A percentile compares a stretch with the other conserved stretches of the same genome.
These are phyloP conservation scores for Globodera rostochiensis DNA, from an alignment of 1,140 invertebrate species.

Conservation along the genomic window DNA sequence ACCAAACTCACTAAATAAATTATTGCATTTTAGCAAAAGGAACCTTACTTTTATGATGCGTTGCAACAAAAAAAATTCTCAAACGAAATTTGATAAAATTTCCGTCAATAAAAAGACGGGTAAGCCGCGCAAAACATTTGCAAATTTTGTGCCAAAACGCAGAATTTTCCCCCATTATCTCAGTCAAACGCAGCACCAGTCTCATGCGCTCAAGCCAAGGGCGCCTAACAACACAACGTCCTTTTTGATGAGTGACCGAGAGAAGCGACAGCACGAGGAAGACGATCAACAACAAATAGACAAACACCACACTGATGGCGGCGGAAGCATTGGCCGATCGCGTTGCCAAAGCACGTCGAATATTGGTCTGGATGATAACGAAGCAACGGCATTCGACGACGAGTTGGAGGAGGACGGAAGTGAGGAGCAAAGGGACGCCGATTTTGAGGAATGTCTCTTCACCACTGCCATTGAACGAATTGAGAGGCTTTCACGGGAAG, in stretches of 20 bases:
- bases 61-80: neutral
- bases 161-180: too few relatives aligned
- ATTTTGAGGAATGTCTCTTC: slow-evolving; percentile 30
- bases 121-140: neutral
- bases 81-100: slow-evolving; percentile 8
- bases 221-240: slow-evolving; percentile 7
- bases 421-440: slow-evolving; percentile 22
- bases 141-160: too few relatives aligned
- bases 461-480: slow-evolving; percentile 20
- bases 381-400: neutral
- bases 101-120: neutral
- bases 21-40: too few relatives aligned
- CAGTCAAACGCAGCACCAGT: neutral
- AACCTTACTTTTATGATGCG: neutral
- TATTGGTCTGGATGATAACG: neutral
- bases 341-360: neutral
- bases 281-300: neutral
- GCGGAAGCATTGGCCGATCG: neutral
- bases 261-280: neutral
- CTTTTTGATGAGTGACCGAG: neutral
- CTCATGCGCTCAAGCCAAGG: neutral
- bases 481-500: slow-evolving; percentile 27
- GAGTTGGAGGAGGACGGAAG: slow-evolving; percentile 8
- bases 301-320: neutral
- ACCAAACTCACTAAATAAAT: too few relatives aligned